Percentiles rank a stretch among this genome's conserved stretches.
phyloP scores from a whole-genome alignment of 1,140 invertebrate species.

The Penaeus indicus region DNA sequence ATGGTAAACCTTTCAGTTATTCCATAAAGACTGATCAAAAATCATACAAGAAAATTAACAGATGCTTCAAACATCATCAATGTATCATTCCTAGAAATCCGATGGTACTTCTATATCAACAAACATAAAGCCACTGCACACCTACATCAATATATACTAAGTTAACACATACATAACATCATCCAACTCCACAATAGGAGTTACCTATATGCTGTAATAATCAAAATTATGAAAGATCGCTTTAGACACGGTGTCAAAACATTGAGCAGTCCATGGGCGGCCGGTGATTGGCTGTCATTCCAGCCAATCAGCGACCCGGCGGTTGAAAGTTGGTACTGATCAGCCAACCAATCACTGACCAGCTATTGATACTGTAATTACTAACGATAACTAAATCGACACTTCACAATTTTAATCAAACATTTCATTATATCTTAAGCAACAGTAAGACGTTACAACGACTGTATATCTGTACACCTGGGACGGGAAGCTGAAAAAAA shows the following conservation, averaged over 20 bases:
- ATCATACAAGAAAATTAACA: no score
- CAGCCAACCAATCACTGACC: neutral
- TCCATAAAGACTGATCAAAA: no score
- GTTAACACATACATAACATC: constrained; percentile 49
- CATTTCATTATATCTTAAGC: constrained; percentile 41
- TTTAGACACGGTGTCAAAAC: neutral
- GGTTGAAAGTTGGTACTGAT: no score
- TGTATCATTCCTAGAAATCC: no score
- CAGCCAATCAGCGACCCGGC: constrained; percentile 36
- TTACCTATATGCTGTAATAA: no score
- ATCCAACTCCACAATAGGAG: neutral
- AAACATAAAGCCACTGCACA: constrained; percentile 39
- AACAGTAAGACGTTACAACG: constrained; percentile 47
- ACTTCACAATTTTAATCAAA: constrained; percentile 33
- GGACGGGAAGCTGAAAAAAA: constrained; percentile 36
- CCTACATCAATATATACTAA: constrained; percentile 49
- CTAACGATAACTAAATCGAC: constrained; percentile 17
- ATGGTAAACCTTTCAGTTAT: no score
- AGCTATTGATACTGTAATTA: constrained; percentile 8
- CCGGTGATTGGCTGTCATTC: constrained; percentile 29
- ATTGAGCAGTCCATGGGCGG: constrained; percentile 40
- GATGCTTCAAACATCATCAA: no score
- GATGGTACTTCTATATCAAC: neutral
- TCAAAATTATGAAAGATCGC: no score
- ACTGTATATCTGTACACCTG: constrained; percentile 49